phyloP scores from a whole-genome alignment of 2,888 invertebrate species.

The Tachina grossa region DNA sequence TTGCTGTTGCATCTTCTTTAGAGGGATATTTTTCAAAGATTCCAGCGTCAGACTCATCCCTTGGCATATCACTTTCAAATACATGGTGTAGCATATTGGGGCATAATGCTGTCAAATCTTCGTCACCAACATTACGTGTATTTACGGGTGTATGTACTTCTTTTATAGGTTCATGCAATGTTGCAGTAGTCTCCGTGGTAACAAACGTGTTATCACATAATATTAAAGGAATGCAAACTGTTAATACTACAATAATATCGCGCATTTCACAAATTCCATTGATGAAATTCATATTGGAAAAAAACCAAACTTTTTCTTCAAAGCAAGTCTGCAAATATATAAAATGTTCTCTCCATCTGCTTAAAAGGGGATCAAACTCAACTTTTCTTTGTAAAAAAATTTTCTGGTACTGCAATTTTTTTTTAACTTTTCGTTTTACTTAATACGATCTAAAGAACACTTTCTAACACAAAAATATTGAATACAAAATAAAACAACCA shows the following conservation, averaged over 20 bases:
- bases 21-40: slow-evolving; percentile 84
- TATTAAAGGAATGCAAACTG: slow-evolving; percentile 31
- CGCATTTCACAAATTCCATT: slow-evolving; percentile 4
- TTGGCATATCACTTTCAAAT: slow-evolving; percentile 81
- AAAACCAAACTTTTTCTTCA: not conserved
- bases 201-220: slow-evolving; percentile 41
- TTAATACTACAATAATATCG: slow-evolving; percentile 32
- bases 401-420: not conserved
- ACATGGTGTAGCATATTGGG: slow-evolving; percentile 81
- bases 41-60: slow-evolving; percentile 85
- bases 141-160: slow-evolving; percentile 47
- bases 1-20: slow-evolving; percentile 77
- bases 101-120: slow-evolving; percentile 75
- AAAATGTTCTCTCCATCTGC: not conserved
- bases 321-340: not conserved
- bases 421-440: not conserved
- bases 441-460: not conserved
- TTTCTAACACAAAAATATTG: slow-evolving; percentile 27
- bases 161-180: slow-evolving; percentile 43
- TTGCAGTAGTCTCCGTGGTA: slow-evolving; percentile 53
- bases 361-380: not conserved
- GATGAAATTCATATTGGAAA: slow-evolving; percentile 31
- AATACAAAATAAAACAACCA: slow-evolving; percentile 58
- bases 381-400: not conserved
- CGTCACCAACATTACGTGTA: slow-evolving; percentile 64